These are phyloP conservation scores for Limnephilus marmoratus DNA, from an alignment of 2,888 invertebrate species.

Conservation along the genomic window DNA sequence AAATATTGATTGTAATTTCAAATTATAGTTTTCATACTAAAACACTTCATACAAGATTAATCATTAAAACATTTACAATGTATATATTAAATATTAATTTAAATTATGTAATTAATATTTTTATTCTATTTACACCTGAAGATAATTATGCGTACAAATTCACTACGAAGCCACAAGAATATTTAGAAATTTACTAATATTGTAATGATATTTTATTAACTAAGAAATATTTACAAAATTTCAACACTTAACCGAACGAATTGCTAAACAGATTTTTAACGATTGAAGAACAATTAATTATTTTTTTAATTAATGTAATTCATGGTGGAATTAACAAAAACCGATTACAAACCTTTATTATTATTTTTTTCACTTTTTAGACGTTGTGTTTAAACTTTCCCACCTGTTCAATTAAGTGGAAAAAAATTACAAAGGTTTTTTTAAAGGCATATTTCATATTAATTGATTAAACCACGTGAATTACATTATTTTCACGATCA, in stretches of 20 bases:
- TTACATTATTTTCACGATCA: too few species aligned
- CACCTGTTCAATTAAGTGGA: too few species aligned
- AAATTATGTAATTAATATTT: neutral
- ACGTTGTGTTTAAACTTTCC: too few species aligned
- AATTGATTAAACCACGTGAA: too few species aligned
- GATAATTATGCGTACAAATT: slow-evolving; percentile 2
- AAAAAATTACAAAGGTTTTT: too few species aligned
- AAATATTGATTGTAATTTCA: slow-evolving; percentile 24
- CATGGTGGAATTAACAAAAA: too few species aligned
- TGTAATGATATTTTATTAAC: neutral
- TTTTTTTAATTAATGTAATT: neutral
- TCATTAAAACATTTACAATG: neutral
- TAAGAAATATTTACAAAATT: slow-evolving; percentile 36
- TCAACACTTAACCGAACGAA: slow-evolving; percentile 36
- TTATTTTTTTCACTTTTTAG: too few species aligned
- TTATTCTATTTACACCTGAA: neutral
- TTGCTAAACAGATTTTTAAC: neutral
- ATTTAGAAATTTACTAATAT: slow-evolving; percentile 22
- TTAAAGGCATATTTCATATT: neutral
- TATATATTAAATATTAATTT: neutral
- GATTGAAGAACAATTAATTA: slow-evolving; percentile 12
- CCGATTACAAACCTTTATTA: too few species aligned
- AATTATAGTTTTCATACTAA: neutral
- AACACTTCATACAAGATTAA: neutral
- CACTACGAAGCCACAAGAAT: slow-evolving; percentile 28